Conservation (phyloP, 2,113 vertebrate species). For the Gorsachius goisagi region DNA sequence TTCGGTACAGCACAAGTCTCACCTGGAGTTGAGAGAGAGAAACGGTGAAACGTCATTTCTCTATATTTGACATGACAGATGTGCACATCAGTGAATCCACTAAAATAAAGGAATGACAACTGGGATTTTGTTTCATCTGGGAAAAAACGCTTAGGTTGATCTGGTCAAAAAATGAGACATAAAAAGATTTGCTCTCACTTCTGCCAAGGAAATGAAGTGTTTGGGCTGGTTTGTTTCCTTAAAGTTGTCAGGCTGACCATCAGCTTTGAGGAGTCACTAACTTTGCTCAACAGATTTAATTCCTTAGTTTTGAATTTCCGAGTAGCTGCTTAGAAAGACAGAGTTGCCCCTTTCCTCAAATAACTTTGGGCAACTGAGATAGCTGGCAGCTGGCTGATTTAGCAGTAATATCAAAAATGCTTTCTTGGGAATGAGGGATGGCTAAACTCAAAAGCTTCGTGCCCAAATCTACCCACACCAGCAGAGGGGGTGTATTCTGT, state of each 20-base stretch:
- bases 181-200: not conserved
- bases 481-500: not conserved
- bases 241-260: not conserved
- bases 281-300: not conserved
- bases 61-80: not conserved
- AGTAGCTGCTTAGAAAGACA: not conserved
- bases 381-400: not conserved
- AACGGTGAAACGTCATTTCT: not conserved
- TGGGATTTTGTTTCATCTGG: not conserved
- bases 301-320: not conserved
- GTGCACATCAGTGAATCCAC: not conserved
- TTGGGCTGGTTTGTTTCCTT: not conserved
- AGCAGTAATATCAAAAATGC: not conserved
- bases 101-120: not conserved
- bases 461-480: not conserved
- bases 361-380: not conserved
- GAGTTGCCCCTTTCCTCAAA: not conserved
- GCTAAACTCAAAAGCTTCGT: not conserved
- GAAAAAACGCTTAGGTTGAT: not conserved
- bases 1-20: constrained; percentile 79
- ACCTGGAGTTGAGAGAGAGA: constrained; percentile 62
- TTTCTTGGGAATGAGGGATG: not conserved
- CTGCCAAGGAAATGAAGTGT: not conserved
- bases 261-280: not conserved
- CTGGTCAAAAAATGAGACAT: not conserved